phyloP scores from a whole-genome alignment of 35 echinoderm and acorn worm species.

The Anneissia japonica region DNA sequence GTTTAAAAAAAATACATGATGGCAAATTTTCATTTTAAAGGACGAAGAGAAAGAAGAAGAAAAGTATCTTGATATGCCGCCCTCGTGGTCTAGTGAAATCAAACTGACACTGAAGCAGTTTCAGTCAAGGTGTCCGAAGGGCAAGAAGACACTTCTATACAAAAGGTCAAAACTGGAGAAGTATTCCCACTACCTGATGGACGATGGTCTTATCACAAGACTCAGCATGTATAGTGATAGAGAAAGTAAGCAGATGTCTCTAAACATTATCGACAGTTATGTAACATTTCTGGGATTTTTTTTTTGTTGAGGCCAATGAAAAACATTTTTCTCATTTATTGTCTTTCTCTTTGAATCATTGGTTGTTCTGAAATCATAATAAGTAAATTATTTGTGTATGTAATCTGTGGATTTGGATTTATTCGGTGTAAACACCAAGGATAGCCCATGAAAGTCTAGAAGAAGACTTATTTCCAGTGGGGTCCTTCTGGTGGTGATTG shows the following conservation, averaged over 20 bases:
- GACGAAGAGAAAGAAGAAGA: conserved; percentile 94
- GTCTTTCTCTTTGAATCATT: no score
- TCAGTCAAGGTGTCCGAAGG: conserved; percentile 88
- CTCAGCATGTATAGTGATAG: conserved; percentile 74
- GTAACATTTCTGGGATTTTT: no score
- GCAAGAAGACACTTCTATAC: conserved; percentile 78
- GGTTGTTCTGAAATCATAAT: no score
- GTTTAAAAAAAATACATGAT: not conserved
- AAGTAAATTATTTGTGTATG: no score
- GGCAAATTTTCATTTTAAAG: conserved; percentile 17
- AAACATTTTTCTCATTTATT: no score
- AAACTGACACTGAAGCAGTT: conserved; percentile 64
- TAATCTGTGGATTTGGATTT: no score
- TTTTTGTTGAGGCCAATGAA: no score
- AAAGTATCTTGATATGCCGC: conserved; percentile 90
- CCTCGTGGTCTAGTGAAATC: conserved; percentile 71
- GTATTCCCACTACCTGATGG: conserved; percentile 88
- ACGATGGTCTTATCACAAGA: conserved; percentile 88
- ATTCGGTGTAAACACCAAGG: no score
- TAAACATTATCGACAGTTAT: no score
- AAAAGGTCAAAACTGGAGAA: conserved; percentile 95
- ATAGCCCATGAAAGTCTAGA: no score
- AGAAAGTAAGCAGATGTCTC: conserved; percentile 95
- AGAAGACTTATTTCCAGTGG: no score
- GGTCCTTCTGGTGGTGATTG: no score